A percentile compares a stretch with the other conserved stretches of the same genome.
Conservation (phyloP, 2,888 invertebrate species). For the Charanyca ferruginea region DNA sequence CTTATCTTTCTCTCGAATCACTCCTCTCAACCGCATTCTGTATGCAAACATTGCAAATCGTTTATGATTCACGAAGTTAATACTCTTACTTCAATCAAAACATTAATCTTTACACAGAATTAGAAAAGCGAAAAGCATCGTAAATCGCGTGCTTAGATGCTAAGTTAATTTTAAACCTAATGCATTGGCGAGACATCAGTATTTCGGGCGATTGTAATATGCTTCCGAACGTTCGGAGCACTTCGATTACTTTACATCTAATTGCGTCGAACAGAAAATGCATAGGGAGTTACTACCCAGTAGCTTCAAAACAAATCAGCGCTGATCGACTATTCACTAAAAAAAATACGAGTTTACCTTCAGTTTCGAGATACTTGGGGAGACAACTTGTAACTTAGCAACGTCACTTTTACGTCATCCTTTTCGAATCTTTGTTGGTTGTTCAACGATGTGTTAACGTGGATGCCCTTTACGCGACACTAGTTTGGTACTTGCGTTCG, state of each 20-base stretch:
- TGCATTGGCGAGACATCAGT: slow-evolving; percentile 35
- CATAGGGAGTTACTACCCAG: neutral
- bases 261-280: slow-evolving; percentile 15
- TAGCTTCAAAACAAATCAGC: neutral
- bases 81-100: neutral
- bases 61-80: neutral
- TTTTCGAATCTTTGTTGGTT: slow-evolving; percentile 19
- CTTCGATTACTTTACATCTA: slow-evolving; percentile 15
- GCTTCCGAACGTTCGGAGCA: slow-evolving; percentile 22
- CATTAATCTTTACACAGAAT: neutral
- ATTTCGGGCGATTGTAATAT: slow-evolving; percentile 35
- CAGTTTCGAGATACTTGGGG: slow-evolving; percentile 6
- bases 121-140: neutral
- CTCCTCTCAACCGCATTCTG: neutral
- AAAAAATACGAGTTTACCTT: neutral
- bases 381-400: slow-evolving; percentile 25
- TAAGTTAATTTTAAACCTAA: slow-evolving; percentile 21
- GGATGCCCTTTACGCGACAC: slow-evolving; percentile 41
- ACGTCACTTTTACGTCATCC: slow-evolving; percentile 35
- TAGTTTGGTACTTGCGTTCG: slow-evolving; percentile 20
- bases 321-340: neutral
- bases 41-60: neutral
- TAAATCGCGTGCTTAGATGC: slow-evolving; percentile 13
- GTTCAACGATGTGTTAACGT: slow-evolving; percentile 28
- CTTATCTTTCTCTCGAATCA: neutral